Conservation (phyloP, 2,113 vertebrate genomes). For the Nematolebias whitei region DNA sequence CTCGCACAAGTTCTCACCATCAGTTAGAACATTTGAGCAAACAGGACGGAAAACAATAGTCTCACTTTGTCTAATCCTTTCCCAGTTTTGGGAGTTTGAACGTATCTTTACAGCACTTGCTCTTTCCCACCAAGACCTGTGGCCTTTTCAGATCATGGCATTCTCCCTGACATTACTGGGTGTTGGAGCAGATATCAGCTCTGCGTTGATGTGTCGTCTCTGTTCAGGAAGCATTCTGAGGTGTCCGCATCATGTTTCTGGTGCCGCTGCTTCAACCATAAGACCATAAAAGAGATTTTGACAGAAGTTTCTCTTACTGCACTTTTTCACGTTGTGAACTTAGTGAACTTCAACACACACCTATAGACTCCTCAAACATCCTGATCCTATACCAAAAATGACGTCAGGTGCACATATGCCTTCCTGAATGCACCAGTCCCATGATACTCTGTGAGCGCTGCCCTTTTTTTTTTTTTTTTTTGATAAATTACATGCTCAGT, state of each 20-base stretch:
- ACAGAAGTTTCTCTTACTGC: conserved; percentile 12
- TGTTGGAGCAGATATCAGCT: conserved; percentile 21
- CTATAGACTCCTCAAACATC: background rate
- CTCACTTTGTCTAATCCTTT: conserved; percentile 10
- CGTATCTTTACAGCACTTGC: background rate
- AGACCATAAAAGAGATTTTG: no score
- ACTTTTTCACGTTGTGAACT: conserved; percentile 14
- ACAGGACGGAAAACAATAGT: background rate
- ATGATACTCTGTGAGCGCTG: conserved; percentile 18
- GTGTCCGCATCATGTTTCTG: conserved; percentile 57
- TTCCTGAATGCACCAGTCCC: conserved; percentile 26
- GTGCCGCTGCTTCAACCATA: conserved; percentile 44
- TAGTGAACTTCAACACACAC: background rate
- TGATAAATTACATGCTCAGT: conserved; percentile 51
- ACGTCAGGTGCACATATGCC: conserved; percentile 31
- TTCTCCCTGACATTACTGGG: conserved; percentile 50
- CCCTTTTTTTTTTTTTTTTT: conserved; percentile 45
- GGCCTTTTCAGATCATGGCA: conserved; percentile 50
- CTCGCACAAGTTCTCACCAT: conserved; percentile 26
- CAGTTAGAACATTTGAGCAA: background rate
- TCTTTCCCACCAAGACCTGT: conserved; percentile 28
- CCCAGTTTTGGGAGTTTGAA: conserved; percentile 7
- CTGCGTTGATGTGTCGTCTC: conserved; percentile 53
- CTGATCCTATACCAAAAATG: conserved; percentile 1
- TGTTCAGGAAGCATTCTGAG: conserved; percentile 28